Percentiles rank a stretch among this genome's conserved stretches.
Evolutionary conservation across 1,140 invertebrate genomes (phyloP).

Genomic region (Drosophila funebris): DNA sequence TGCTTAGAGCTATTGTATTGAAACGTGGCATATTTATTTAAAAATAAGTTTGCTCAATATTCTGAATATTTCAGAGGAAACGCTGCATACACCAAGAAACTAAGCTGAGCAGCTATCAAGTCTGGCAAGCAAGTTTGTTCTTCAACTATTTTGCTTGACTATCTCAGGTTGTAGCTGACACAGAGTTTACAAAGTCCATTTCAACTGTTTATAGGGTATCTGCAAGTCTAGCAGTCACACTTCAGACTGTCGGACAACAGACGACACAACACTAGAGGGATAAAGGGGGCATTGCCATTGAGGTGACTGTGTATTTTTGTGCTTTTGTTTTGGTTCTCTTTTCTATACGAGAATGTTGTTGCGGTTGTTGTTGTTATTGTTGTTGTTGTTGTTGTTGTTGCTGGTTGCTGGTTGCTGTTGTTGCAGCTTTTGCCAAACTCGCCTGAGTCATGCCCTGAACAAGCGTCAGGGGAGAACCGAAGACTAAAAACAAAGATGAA

Average conservation of each 20-base stretch:
- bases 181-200: too few relatives aligned
- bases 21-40: too few relatives aligned
- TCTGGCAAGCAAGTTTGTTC: too few relatives aligned
- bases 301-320: constrained; percentile 55
- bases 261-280: neutral
- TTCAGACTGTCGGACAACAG: neutral
- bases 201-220: neutral
- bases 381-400: neutral
- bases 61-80: too few relatives aligned
- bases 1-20: too few relatives aligned
- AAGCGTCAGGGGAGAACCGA: neutral
- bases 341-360: constrained; percentile 50
- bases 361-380: neutral
- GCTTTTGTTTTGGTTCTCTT: constrained; percentile 76
- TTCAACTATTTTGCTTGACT: too few relatives aligned
- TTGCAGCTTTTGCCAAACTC: constrained; percentile 9
- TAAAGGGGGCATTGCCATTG: constrained; percentile 20
- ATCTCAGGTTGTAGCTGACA: too few relatives aligned
- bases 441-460: constrained; percentile 57
- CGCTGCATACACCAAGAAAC: too few relatives aligned
- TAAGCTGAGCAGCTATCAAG: too few relatives aligned
- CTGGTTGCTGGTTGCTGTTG: too few relatives aligned
- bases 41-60: too few relatives aligned
- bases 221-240: neutral
- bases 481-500: neutral